phyloP scores from a whole-genome alignment of 2,113 vertebrate species.

The Neolamprologus hecqui region DNA sequence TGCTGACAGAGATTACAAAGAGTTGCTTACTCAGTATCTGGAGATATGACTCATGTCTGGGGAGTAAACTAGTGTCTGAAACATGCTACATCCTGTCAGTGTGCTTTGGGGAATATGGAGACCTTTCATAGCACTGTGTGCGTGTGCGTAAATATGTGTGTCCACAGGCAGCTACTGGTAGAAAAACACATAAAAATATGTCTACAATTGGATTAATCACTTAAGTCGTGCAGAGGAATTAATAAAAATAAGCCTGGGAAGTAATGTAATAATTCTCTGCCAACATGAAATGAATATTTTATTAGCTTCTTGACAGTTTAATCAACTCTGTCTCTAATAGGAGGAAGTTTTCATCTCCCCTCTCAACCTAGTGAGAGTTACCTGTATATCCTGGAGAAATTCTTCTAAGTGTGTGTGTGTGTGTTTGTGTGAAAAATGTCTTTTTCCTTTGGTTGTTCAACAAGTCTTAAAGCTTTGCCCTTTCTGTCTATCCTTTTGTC shows the following conservation, averaged over 20 bases:
- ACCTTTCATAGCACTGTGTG: not conserved
- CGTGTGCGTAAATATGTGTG: not conserved
- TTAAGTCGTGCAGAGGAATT: slow-evolving; percentile 27
- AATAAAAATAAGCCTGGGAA: slow-evolving; percentile 39
- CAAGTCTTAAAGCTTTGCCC: not conserved
- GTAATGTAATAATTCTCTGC: slow-evolving; percentile 41
- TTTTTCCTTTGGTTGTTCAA: not conserved
- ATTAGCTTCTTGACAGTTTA: slow-evolving; percentile 61
- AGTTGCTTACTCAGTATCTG: not conserved
- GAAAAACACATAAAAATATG: not conserved
- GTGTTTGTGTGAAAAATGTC: not conserved
- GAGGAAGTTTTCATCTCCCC: not conserved
- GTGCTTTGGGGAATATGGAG: not conserved
- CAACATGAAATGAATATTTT: slow-evolving; percentile 52
- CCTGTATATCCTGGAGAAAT: not conserved
- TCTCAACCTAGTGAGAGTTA: not conserved
- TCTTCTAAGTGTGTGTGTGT: not conserved
- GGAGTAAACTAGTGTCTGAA: not conserved
- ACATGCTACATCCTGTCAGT: slow-evolving; percentile 24
- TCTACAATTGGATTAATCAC: slow-evolving; percentile 35
- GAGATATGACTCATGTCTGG: not conserved
- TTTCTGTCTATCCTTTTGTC: slow-evolving; percentile 9
- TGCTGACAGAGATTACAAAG: not conserved
- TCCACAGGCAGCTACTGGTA: not conserved
- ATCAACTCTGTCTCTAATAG: slow-evolving; percentile 56